Evolutionary conservation across 2,113 vertebrate species (phyloP), one percentile per base, ranked within the genome.

Genomic region (Gymnorhina tibicen): DNA sequence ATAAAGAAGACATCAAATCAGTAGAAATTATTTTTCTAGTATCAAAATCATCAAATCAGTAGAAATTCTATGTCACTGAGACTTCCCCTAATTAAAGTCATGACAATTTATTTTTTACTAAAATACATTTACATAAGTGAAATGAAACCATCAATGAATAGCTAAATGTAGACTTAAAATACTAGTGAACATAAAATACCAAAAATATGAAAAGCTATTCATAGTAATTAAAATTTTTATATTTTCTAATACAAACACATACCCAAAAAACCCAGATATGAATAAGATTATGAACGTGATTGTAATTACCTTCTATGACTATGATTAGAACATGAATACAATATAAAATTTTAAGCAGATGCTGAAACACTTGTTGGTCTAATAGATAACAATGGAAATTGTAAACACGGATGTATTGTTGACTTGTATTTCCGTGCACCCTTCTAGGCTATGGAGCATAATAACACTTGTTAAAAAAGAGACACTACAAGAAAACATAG

Each of bases 191-290:
- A n/a, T 33, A 27, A 90, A 87, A 53, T 41, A 15, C 5, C 7
- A 50, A 63, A 67, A 74, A 47, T 39, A 21, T n/a, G 4, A 60
- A 49, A 85, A 64, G 3, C 1, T 3, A 27, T 37, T 64, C 3
- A 64, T 39, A 60, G 5, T 21, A 17, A 44, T n/a, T 52, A 39
- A 47, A 89, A 41, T 3, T 10, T 27, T 16, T 35, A 4, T 42
- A 49, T 76, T 59, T 81, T 53, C 11, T 72, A 39, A 42, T 47
- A 13, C 6, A 64, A 59, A 56, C 11, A 64, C 8, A 35, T 24
- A 52, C 1, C 2, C 4, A 47, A 17, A 77, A 77, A 42, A 30
- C 5, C 10, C 8, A 39, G 8, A 27, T 11, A 30, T 39, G 0
- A 72, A 37, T 50, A 35, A 13, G 17, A 52, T 41, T 1, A 60